Conservation (phyloP, 2,113 vertebrate genomes). For the Hymenochirus boettgeri region DNA sequence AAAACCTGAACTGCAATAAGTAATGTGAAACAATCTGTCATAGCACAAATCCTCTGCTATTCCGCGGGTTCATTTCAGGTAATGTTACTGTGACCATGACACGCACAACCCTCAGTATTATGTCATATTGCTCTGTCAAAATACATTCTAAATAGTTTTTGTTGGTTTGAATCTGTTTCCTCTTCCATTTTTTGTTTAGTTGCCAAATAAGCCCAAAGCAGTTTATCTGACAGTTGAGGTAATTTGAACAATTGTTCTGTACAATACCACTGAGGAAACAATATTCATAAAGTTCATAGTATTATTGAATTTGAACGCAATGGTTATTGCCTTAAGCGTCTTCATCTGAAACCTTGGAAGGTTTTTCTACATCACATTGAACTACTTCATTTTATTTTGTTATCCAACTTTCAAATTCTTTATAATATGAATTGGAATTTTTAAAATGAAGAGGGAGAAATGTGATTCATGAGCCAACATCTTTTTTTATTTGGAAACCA, state of each 20-base stretch:
- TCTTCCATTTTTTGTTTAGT: constrained; percentile 15
- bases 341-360: constrained; percentile 20
- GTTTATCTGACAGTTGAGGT: constrained; percentile 29
- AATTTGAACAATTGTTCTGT: constrained; percentile 33
- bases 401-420: not conserved
- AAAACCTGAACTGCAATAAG: too few relatives aligned
- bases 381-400: not conserved
- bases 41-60: too few relatives aligned
- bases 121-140: not conserved
- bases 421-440: not conserved
- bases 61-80: not conserved
- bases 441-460: not conserved
- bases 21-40: too few relatives aligned
- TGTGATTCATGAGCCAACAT: not conserved
- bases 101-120: not conserved
- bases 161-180: not conserved
- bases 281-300: constrained; percentile 19
- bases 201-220: constrained; percentile 23
- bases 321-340: constrained; percentile 17
- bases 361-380: not conserved
- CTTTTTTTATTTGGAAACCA: too few relatives aligned
- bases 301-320: constrained; percentile 32
- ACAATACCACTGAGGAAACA: constrained; percentile 20
- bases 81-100: not conserved
- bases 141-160: not conserved